Evolutionary conservation across 2,797 vertebrate species (phyloP).

Genomic region (Parambassis ranga): DNA sequence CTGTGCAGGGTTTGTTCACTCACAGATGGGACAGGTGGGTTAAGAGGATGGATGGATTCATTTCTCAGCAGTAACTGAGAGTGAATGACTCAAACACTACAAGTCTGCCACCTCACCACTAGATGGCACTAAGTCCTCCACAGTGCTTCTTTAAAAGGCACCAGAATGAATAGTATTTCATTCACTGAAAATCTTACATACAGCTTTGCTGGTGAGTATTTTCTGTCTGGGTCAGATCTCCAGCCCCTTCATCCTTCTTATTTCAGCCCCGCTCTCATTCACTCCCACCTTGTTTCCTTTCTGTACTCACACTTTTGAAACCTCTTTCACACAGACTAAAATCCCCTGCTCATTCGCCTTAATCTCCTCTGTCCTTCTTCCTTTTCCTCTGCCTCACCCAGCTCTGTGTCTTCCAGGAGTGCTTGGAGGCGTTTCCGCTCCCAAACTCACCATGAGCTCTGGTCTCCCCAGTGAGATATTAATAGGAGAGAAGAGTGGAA

Average conservation of each 20-base stretch:
- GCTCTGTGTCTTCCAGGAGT: slow-evolving; percentile 45
- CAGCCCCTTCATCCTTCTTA: background rate
- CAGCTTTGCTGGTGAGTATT: background rate
- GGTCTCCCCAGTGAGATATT: slow-evolving; percentile 69
- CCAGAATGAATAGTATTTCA: background rate
- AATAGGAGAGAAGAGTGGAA: slow-evolving; percentile 64
- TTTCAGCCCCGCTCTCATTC: slow-evolving; percentile 7
- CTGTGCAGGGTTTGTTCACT: too few species aligned
- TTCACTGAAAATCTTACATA: background rate
- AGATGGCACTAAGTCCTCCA: too few species aligned
- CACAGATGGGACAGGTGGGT: too few species aligned
- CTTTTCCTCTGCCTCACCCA: slow-evolving; percentile 18
- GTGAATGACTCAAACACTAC: too few species aligned
- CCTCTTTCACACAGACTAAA: slow-evolving; percentile 43
- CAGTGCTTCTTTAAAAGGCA: background rate
- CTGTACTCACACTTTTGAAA: slow-evolving; percentile 17
- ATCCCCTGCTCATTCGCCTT: background rate
- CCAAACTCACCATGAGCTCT: slow-evolving; percentile 70
- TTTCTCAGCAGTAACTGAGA: too few species aligned
- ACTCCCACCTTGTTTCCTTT: slow-evolving; percentile 3
- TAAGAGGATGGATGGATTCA: too few species aligned
- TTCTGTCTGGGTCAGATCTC: slow-evolving; percentile 13
- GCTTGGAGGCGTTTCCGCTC: slow-evolving; percentile 71
- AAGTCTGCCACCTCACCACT: too few species aligned
- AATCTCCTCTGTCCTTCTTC: slow-evolving; percentile 22